These are phyloP conservation scores for Pheosia gnoma DNA, from an alignment of 2,888 invertebrate species.

Conservation along the genomic window DNA sequence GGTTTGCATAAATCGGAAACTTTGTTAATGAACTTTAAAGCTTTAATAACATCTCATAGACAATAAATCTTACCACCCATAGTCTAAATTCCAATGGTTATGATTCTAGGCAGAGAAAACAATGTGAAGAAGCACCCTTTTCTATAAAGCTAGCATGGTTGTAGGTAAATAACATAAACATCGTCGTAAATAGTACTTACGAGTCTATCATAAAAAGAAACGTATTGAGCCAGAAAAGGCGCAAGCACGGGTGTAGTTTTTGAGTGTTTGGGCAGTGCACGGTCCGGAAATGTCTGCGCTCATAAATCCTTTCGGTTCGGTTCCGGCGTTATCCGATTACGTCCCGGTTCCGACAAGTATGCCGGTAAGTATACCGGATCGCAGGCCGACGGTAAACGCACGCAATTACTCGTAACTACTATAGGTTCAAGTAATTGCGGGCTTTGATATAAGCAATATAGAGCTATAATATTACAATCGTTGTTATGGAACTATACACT, in stretches of 20 bases:
- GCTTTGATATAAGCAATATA: neutral
- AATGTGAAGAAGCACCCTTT: neutral
- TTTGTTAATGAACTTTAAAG: constrained; percentile 47
- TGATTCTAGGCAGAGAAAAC: neutral
- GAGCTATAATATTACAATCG: neutral
- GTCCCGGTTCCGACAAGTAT: constrained; percentile 53
- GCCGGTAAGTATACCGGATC: constrained; percentile 16
- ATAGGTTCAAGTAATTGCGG: neutral
- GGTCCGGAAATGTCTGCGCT: constrained; percentile 50
- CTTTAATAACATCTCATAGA: constrained; percentile 5
- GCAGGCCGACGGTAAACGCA: neutral
- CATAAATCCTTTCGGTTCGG: constrained; percentile 57
- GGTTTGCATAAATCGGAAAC: constrained; percentile 56
- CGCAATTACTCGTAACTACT: constrained; percentile 6
- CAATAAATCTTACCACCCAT: constrained; percentile 13
- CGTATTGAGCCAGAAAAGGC: constrained; percentile 42
- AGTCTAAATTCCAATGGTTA: neutral
- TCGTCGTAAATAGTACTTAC: no score
- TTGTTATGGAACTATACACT: no score
- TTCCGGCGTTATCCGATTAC: constrained; percentile 51
- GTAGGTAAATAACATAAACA: no score
- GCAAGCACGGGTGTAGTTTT: constrained; percentile 46
- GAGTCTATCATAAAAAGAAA: constrained; percentile 43
- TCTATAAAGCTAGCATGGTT: no score
- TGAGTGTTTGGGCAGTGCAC: constrained; percentile 54